Base-by-base conservation (phyloP, 2,797 vertebrate genomes). In the Siniperca obscura region DNA sequence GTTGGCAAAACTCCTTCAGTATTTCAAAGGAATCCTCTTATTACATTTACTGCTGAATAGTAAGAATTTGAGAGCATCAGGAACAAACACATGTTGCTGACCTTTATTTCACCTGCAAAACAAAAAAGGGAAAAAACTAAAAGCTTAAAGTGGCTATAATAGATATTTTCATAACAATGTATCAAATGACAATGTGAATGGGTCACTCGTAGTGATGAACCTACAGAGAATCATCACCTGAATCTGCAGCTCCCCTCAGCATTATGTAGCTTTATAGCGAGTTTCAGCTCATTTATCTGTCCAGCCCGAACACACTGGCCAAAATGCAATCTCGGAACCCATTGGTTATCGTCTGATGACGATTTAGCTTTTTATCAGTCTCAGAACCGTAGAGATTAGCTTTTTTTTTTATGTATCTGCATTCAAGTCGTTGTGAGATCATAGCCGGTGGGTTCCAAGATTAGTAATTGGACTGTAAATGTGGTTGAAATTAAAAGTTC, bases 11-110 rank as follows among this genome's bases (percentile, higher is more conserved):
- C 56, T 78, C 27, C 13, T 8, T 36, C 0, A 1, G 17, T 16
- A 34, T 76, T 74, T 77, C 50, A 27, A 48, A 80, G 48, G 27
- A 57, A 80, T 80, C 67, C 12, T 70, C 50, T 70, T 66, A 70
- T 68, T 59, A 30, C 55, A 56, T 80, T 78, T 56, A n/a, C 55
- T 25, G 80, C 77, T 53, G 40, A 82, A 67, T 10, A 19, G 65
- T 59, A 44, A 67, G 12, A 65, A 40, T 67, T 25, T 46, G 19
- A 74, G 27, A 55, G 38, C 36, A 40, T 48, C 30, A 34, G 50
- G 44, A 53, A 36, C 50, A 78, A 79, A 82, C 19, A 71, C 74
- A 70, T 60, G 40, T n/a, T 55, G 17, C 36, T 68, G 62, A 83
- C 62, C 70, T 74, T 30, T 40, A 50, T 77, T 83, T 83, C 19